Evolutionary conservation across 2,888 invertebrate genomes (phyloP).

Genomic region (Pegoplata infirma): DNA sequence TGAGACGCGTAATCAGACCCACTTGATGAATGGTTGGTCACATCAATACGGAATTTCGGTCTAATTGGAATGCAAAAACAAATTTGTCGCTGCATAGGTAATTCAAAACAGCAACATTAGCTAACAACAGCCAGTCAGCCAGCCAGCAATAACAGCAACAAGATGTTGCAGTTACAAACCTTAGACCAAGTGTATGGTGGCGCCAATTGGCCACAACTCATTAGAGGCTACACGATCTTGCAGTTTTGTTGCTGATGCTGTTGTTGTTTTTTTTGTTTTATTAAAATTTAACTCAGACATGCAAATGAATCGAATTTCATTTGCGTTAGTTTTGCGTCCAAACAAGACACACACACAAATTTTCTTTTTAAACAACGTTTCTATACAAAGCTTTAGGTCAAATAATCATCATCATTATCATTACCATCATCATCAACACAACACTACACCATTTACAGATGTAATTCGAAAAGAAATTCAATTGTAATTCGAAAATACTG

Average conservation of each 20-base stretch:
- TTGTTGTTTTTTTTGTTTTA: constrained; percentile 19
- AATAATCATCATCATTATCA: constrained; percentile 25
- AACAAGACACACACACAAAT: constrained; percentile 24
- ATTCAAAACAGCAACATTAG: constrained; percentile 4
- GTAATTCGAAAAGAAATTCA: too few species aligned
- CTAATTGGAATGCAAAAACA: constrained; percentile 57
- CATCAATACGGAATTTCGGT: constrained; percentile 57
- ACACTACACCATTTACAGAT: neutral
- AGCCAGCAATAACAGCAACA: neutral
- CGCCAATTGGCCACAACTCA: constrained; percentile 52
- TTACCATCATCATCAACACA: constrained; percentile 10
- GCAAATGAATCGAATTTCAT: constrained; percentile 55
- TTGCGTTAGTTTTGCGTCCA: constrained; percentile 30
- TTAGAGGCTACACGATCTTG: constrained; percentile 43
- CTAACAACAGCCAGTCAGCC: neutral
- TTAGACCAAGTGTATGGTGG: constrained; percentile 23
- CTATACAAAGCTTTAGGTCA: constrained; percentile 20
- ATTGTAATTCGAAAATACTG: too few species aligned
- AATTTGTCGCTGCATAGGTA: constrained; percentile 46
- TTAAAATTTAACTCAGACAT: constrained; percentile 39
- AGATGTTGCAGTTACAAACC: neutral
- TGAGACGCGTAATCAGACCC: constrained; percentile 54
- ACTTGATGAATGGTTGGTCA: constrained; percentile 59
- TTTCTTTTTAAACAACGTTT: neutral
- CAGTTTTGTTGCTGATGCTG: constrained; percentile 3